Evolutionary conservation across 2,113 vertebrate species (phyloP).

Genomic region (Pipa parva): DNA sequence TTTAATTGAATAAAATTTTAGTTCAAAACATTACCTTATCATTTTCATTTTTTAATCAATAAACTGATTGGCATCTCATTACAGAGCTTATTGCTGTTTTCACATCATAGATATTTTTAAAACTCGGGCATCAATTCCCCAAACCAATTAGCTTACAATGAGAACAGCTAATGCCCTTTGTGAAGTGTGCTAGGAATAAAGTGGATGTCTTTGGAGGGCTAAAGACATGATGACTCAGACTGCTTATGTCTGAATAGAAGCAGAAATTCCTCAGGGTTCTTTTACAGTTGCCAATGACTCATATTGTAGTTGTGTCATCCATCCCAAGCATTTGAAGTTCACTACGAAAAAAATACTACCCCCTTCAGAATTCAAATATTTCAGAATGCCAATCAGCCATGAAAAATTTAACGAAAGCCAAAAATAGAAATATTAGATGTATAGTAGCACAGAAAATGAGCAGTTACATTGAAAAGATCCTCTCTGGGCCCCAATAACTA

Average conservation of each 20-base stretch:
- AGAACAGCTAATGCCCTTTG: background rate
- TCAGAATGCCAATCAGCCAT: background rate
- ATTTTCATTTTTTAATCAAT: background rate
- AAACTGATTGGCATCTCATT: background rate
- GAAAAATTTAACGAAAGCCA: background rate
- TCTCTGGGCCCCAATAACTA: no score
- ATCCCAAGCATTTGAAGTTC: background rate
- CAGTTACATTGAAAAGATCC: no score
- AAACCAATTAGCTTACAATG: background rate
- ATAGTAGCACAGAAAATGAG: no score
- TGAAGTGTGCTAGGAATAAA: background rate
- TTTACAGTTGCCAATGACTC: constrained; percentile 22
- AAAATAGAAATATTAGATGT: background rate
- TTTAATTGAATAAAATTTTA: background rate
- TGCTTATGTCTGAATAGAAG: background rate
- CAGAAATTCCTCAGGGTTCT: constrained; percentile 25
- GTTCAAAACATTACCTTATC: background rate
- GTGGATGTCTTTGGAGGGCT: background rate
- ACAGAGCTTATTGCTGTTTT: constrained; percentile 7
- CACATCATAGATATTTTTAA: background rate
- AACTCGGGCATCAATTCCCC: constrained; percentile 2
- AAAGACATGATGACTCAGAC: constrained; percentile 21
- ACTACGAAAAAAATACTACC: background rate
- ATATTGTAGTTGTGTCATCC: constrained; percentile 3
- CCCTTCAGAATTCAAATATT: background rate